Evolutionary conservation across 2,113 vertebrate species (phyloP).

Genomic region (Otus sunia): DNA sequence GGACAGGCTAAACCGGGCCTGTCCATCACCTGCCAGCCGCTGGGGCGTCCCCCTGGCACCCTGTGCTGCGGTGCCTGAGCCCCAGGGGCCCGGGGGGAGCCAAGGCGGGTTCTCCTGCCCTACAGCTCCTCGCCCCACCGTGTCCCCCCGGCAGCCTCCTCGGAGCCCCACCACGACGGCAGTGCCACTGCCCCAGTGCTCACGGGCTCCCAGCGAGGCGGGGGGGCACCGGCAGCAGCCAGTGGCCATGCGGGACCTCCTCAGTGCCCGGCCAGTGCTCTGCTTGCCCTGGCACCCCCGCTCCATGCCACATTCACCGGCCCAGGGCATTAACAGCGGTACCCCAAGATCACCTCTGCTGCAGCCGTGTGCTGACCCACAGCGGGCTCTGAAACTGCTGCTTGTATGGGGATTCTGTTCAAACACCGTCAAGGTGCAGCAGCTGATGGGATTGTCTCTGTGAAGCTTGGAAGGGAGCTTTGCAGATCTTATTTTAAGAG

Average conservation of each 20-base stretch:
- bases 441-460: neutral
- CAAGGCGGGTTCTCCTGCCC: neutral
- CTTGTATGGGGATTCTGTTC: neutral
- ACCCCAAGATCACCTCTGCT: neutral
- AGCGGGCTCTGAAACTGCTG: neutral
- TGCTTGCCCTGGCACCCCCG: accelerated
- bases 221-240: neutral
- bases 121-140: neutral
- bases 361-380: neutral
- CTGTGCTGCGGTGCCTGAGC: accelerated
- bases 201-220: accelerated
- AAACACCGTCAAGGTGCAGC: neutral
- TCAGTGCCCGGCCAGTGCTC: accelerated
- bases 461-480: conserved; percentile 9
- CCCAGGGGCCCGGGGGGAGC: accelerated
- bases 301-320: neutral
- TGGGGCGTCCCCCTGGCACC: accelerated
- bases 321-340: accelerated
- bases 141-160: neutral
- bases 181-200: accelerated
- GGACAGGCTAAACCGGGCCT: neutral
- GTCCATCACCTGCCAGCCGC: neutral
- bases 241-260: neutral
- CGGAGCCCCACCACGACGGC: neutral
- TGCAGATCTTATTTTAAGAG: conserved; percentile 43